Evolutionary conservation across 2,113 vertebrate species (phyloP).

Genomic region (Dendrocopos noguchii): DNA sequence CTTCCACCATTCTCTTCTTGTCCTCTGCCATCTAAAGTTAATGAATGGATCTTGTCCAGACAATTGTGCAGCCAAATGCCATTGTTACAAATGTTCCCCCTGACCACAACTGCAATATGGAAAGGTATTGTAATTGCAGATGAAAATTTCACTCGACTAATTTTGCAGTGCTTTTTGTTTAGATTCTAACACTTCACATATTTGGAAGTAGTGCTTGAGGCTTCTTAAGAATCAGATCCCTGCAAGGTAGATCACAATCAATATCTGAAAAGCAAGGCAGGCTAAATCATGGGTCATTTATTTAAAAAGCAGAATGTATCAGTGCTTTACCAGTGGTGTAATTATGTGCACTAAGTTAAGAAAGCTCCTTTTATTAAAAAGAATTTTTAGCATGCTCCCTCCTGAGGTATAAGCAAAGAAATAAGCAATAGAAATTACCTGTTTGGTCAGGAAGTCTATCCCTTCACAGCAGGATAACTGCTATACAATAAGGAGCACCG

Average conservation of each 20-base stretch:
- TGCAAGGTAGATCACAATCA: neutral
- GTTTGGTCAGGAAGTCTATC: neutral
- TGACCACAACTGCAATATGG: neutral
- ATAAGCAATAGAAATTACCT: conserved; percentile 25
- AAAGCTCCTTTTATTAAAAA: conserved; percentile 22
- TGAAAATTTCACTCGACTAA: neutral
- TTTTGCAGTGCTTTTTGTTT: neutral
- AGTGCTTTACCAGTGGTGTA: neutral
- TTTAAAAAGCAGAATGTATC: neutral
- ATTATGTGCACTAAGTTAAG: conserved; percentile 9
- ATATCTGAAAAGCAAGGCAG: conserved; percentile 2
- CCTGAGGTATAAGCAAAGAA: neutral
- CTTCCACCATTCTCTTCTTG: neutral
- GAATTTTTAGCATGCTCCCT: conserved; percentile 1
- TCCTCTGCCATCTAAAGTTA: neutral
- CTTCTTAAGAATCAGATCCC: neutral
- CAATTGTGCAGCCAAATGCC: neutral
- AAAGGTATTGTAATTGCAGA: neutral
- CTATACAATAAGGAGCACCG: neutral
- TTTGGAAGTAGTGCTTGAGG: neutral
- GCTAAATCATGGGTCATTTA: conserved; percentile 10
- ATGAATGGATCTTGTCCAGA: neutral
- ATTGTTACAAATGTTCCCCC: neutral
- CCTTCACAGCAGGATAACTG: conserved; percentile 37
- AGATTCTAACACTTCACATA: neutral